Evolutionary conservation across 2,888 invertebrate genomes (phyloP), one percentile per base, ranked within the genome.

Genomic region (Netelia melanura): DNA sequence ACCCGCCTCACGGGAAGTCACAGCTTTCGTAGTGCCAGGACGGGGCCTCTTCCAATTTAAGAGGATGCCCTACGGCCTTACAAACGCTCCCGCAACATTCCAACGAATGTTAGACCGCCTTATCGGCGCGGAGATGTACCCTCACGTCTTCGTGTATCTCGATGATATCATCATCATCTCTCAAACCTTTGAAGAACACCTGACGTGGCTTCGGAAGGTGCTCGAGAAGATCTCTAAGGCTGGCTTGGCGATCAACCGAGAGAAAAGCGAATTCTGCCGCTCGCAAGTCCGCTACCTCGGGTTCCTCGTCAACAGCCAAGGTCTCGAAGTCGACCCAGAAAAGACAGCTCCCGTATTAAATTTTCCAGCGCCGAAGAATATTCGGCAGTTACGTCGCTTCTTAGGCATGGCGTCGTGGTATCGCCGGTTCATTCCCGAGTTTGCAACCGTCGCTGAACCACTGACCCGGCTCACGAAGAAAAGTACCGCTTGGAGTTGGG

Each of bases 371-470:
- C 86, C 85, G 1, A 8, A 14, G 6, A 85, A 43, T 1, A 3
- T 84, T 0, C 56, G 30, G 14, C 84, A 89, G 25, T 21, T 90
- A 5, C 79, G 88, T 1, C 62, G 87, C 6, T 92, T 91, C 61
- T 25, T 91, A 0, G 90, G 91, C 0, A 56, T 90, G 61, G 86
- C 83, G 0, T 86, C 87, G 0, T 91, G 90, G 89, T 92, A 90
- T 62, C 74, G 89, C 0, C 80, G 88, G 0, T 89, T 88, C 58
- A 86, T 90, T 0, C 81, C 80, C 0, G 81, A 90, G 43, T 88
- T 88, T 64, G 81, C 88, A 0, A 72, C 80, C 0, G 23, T 86
- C 0, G 74, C 85, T 0, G 85, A 84, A 9, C 89, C 88, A 0
- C 83, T 91, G 5, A 89, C 83, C 3, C 17, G 72, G 0, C 75